Evolutionary conservation across 2,797 vertebrate genomes (phyloP), one percentile per base, ranked within the genome.

Genomic region (Apodemus agrarius): DNA sequence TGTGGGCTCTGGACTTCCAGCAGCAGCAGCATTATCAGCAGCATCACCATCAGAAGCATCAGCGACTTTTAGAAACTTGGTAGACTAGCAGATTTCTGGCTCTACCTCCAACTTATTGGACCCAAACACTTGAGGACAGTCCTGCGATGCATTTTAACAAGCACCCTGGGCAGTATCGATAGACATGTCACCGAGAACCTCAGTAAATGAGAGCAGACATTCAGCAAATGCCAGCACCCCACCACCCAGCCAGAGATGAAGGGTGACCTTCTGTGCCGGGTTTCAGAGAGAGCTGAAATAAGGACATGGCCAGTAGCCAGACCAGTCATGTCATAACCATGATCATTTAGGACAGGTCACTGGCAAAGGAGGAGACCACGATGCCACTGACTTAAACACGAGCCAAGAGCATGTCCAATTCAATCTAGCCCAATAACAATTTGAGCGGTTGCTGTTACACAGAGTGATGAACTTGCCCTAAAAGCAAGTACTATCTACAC

Each of bases 381-480:
- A 46, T 80, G 75, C 54, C 22, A 43, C 6, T 65, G 78, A 85
- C 46, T 94, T 96, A 91, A 90, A 75, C 59, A 21, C 21, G 89
- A 91, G 86, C 80, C 40, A 40, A 75, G 54, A 94, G 9, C 26
- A 89, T 0, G 1, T 89, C 57, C 54, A 85, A 63, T 87, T 86
- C 31, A n/a, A 94, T 95, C n/a, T n/a, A 91, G 85, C 88, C 76
- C 78, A 69, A 46, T 90, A 86, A 92, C 92, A 85, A 91, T 43
- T 6, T 81, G 84, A 96, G 43, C 29, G 34, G 57, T 61, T 89
- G 61, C 82, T 89, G 29, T 87, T 86, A 92, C n/a, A 80, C 22
- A 80, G 57, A 92, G 65, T 92, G 88, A 97, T 76, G 79, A 95
- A 93, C 75, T 95, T 10, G 0, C 80, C 91, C 94, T 94, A 78